Evolutionary conservation across 2,113 vertebrate genomes (phyloP).

Genomic region (Apus apus): DNA sequence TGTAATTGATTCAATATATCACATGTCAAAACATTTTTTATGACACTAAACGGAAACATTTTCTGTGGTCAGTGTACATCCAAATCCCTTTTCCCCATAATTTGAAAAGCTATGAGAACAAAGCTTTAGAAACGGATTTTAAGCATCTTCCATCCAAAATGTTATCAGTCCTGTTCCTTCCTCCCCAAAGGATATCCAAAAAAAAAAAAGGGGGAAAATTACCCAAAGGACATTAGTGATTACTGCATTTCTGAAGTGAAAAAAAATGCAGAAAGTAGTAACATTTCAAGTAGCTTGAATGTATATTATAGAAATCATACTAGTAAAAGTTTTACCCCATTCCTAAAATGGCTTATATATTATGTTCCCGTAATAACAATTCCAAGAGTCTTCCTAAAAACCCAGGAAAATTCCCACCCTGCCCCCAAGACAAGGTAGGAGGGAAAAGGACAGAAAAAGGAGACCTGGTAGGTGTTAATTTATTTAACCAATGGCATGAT

Average conservation of each 20-base stretch:
- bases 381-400: not conserved
- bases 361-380: not conserved
- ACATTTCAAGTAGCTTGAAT: not conserved
- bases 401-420: not conserved
- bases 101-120: not conserved
- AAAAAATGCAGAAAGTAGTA: not conserved
- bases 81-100: not conserved
- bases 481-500: not conserved
- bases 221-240: not conserved
- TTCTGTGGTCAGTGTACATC: not conserved
- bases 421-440: not conserved
- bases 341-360: slow-evolving; percentile 26
- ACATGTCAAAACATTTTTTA: slow-evolving; percentile 15
- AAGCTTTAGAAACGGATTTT: not conserved
- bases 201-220: not conserved
- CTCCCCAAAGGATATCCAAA: not conserved
- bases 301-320: not conserved
- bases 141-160: not conserved
- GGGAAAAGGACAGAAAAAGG: not conserved
- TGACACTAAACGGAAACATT: not conserved
- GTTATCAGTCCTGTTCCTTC: not conserved
- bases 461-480: not conserved
- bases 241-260: not conserved
- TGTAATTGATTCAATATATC: slow-evolving; percentile 27
- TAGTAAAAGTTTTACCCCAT: not conserved